phyloP scores from a whole-genome alignment of 2,797 vertebrate genomes.

The Catostomus latipinnis region DNA sequence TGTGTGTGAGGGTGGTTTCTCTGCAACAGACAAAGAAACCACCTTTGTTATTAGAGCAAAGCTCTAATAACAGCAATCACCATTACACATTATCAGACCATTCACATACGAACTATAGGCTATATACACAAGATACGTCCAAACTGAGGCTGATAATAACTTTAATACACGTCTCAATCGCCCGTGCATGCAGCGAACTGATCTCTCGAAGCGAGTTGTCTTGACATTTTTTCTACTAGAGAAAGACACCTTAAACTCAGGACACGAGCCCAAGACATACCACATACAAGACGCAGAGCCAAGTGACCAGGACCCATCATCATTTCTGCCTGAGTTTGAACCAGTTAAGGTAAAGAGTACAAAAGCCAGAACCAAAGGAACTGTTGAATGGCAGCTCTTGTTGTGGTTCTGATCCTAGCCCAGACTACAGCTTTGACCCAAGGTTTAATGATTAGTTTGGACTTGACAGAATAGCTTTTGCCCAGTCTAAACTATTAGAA shows the following conservation, averaged over 20 bases:
- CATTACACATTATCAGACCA: no score
- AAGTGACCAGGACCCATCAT: constrained; percentile 3
- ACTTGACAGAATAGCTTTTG: constrained; percentile 61
- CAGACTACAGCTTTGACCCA: constrained; percentile 52
- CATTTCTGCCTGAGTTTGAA: constrained; percentile 14
- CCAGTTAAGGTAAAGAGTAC: constrained; percentile 69
- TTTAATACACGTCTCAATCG: no score
- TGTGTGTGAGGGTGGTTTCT: no score
- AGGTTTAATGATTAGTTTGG: constrained; percentile 65
- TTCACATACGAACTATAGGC: no score
- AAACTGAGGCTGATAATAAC: no score
- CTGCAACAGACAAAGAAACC: no score
- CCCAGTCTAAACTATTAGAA: constrained; percentile 69
- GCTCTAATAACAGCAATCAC: no score
- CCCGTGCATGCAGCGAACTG: no score
- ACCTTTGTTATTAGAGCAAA: no score
- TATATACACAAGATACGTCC: no score
- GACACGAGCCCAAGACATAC: constrained; percentile 32
- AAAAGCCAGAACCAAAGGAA: constrained; percentile 19
- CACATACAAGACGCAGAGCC: constrained; percentile 17
- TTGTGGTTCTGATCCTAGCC: constrained; percentile 3
- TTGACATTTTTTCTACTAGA: constrained; percentile 17
- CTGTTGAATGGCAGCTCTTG: constrained; percentile 43
- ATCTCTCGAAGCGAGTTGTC: no score
- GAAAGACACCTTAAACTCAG: not conserved